A percentile compares a stretch with the other conserved stretches of the same genome.
phyloP scores from a whole-genome alignment of 2,797 vertebrate genomes.

The Thalassophryne amazonica region DNA sequence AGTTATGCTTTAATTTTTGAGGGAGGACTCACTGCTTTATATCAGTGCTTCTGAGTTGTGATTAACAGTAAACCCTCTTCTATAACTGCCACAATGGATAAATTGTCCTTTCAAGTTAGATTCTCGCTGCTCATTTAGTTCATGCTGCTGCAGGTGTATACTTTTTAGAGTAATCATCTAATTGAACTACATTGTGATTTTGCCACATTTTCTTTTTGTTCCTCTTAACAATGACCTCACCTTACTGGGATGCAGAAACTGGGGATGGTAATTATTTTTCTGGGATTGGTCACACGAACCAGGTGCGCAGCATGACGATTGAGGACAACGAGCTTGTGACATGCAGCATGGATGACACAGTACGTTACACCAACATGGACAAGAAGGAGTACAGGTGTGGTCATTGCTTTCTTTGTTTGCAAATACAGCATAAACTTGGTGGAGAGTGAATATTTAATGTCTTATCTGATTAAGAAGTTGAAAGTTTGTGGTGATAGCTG shows the following conservation, averaged over 20 bases:
- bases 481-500: neutral
- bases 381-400: constrained; percentile 89
- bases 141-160: too few relatives aligned
- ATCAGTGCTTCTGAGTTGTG: too few relatives aligned
- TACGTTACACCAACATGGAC: constrained; percentile 84
- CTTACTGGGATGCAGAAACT: constrained; percentile 93
- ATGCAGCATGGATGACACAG: constrained; percentile 96
- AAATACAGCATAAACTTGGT: neutral
- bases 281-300: constrained; percentile 95
- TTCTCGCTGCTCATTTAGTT: too few relatives aligned
- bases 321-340: constrained; percentile 84
- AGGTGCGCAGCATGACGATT: constrained; percentile 85
- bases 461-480: neutral
- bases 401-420: neutral
- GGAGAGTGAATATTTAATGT: neutral
- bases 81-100: too few relatives aligned
- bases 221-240: constrained; percentile 82
- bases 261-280: constrained; percentile 87
- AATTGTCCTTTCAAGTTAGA: too few relatives aligned
- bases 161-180: too few relatives aligned
- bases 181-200: too few relatives aligned
- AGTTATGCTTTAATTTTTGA: too few relatives aligned
- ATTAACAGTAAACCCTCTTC: too few relatives aligned
- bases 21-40: too few relatives aligned
- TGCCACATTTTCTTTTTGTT: neutral